Evolutionary conservation across 64 coral and sea anemone species (phyloP).

Genomic region (Catalaphyllia jardinei): DNA sequence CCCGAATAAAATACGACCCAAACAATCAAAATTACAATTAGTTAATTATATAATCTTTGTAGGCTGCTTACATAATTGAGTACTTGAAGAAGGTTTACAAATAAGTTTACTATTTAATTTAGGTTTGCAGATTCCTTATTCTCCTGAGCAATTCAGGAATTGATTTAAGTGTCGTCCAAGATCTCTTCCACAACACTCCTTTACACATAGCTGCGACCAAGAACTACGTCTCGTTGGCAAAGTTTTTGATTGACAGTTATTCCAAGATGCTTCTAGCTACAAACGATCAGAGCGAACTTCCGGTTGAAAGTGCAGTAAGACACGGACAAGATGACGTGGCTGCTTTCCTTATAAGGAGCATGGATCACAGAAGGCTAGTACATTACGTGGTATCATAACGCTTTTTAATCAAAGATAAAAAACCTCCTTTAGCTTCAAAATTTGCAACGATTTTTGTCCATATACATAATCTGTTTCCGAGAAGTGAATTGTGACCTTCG

Average conservation of each 20-base stretch:
- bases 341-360: constrained; percentile 48
- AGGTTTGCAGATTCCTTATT: constrained; percentile 27
- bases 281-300: constrained; percentile 43
- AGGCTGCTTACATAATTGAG: too few relatives aligned
- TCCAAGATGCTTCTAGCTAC: constrained; percentile 42
- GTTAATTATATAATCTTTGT: too few relatives aligned
- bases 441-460: too few relatives aligned
- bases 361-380: constrained; percentile 49
- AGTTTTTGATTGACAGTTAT: constrained; percentile 32
- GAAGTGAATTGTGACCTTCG: too few relatives aligned
- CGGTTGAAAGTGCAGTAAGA: constrained; percentile 53
- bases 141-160: constrained; percentile 2
- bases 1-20: too few relatives aligned
- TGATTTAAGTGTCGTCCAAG: neutral
- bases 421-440: too few relatives aligned
- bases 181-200: constrained; percentile 32
- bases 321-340: constrained; percentile 56
- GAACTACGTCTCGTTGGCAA: constrained; percentile 31
- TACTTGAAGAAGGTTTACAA: neutral
- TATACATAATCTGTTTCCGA: too few relatives aligned
- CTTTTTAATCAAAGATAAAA: too few relatives aligned
- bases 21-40: too few relatives aligned
- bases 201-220: constrained; percentile 54
- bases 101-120: neutral
- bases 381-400: too few relatives aligned